Conservation (phyloP, 64 coral and sea anemone genomes). For the Montipora sp. region DNA sequence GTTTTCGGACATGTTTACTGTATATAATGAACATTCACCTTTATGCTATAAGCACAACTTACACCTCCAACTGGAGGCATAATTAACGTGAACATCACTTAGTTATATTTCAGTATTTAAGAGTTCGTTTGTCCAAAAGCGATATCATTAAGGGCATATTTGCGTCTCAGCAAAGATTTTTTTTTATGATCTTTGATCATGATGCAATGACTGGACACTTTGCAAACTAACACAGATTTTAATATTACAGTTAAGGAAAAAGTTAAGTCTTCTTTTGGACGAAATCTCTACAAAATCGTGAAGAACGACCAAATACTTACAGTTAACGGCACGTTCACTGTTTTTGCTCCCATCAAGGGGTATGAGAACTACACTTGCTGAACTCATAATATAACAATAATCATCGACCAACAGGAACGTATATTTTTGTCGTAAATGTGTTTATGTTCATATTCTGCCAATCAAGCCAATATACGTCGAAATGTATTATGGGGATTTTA, state of each 20-base stretch:
- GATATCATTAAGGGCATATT: background rate
- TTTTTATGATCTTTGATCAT: background rate
- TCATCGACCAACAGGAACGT: too few relatives aligned
- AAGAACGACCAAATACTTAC: slow-evolving; percentile 30
- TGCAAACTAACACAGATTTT: background rate
- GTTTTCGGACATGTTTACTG: too few relatives aligned
- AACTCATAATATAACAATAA: background rate
- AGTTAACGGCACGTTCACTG: slow-evolving; percentile 65
- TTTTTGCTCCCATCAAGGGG: slow-evolving; percentile 82
- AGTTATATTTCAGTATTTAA: background rate
- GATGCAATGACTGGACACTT: background rate
- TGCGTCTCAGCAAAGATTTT: background rate
- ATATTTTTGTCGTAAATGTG: background rate
- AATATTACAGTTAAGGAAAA: too few relatives aligned
- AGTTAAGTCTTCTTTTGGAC: background rate
- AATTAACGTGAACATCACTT: background rate
- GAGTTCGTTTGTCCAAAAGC: background rate
- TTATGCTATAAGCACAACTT: too few relatives aligned
- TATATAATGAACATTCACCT: too few relatives aligned
- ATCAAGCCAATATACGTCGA: background rate
- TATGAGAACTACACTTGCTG: slow-evolving; percentile 57
- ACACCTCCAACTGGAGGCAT: background rate
- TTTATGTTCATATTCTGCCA: background rate
- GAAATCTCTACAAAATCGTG: background rate
- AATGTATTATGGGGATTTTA: background rate